Evolutionary conservation across 2,888 invertebrate genomes (phyloP).

Genomic region (Lepeophtheirus nordmannii): DNA sequence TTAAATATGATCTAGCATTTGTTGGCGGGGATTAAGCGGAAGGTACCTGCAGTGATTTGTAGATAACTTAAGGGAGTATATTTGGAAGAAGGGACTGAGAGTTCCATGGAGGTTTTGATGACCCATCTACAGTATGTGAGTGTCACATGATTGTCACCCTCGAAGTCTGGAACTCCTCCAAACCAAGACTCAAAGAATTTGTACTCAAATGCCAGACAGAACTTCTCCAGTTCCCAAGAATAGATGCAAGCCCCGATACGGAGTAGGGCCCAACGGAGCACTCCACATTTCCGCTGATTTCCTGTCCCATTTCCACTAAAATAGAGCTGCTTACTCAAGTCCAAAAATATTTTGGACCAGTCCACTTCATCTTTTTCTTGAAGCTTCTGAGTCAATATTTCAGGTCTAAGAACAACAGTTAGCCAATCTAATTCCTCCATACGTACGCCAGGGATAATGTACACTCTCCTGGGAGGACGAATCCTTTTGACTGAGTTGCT

Average conservation of each 20-base stretch:
- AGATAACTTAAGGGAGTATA: neutral
- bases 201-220: neutral
- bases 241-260: neutral
- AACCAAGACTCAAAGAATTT: neutral
- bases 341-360: slow-evolving; percentile 1
- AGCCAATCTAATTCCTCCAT: neutral
- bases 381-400: neutral
- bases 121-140: neutral
- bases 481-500: too few relatives aligned
- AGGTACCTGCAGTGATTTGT: neutral
- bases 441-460: neutral
- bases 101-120: neutral
- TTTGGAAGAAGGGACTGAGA: neutral
- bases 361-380: neutral
- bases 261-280: neutral
- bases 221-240: neutral
- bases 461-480: too few relatives aligned
- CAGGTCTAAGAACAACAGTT: neutral
- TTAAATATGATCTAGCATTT: neutral
- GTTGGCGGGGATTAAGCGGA: too few relatives aligned
- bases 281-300: slow-evolving; percentile 2
- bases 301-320: slow-evolving; percentile 3
- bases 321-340: slow-evolving; percentile 3
- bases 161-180: neutral
- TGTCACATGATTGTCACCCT: neutral